Conservation (phyloP, 1,140 invertebrate genomes). For the Eufriesea mexicana region DNA sequence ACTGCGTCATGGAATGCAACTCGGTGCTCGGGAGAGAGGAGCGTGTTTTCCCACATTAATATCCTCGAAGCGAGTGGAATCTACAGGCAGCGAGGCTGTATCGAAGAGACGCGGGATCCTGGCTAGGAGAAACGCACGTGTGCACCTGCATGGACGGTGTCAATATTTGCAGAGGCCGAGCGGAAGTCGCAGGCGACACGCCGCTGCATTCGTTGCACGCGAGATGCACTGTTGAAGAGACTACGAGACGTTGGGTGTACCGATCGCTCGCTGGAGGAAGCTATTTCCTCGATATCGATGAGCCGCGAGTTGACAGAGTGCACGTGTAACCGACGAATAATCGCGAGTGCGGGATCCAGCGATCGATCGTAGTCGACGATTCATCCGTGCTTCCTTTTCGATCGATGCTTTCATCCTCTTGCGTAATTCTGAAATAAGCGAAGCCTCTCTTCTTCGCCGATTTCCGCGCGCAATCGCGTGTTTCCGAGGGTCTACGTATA, state of each 20-base stretch:
- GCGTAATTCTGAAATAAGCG: too few relatives aligned
- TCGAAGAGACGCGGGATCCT: not conserved
- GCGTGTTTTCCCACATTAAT: not conserved
- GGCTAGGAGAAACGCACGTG: not conserved
- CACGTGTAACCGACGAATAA: too few relatives aligned
- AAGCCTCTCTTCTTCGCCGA: too few relatives aligned
- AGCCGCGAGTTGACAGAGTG: too few relatives aligned
- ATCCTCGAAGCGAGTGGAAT: not conserved
- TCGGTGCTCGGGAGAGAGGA: not conserved
- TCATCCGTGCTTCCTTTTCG: too few relatives aligned
- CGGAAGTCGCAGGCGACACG: constrained; percentile 30
- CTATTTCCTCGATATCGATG: not conserved
- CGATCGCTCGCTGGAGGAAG: not conserved
- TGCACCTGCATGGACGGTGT: constrained; percentile 32
- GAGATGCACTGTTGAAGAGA: constrained; percentile 30
- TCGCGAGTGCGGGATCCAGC: too few relatives aligned
- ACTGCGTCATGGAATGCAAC: not conserved
- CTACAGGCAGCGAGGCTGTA: not conserved
- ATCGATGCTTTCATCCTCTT: too few relatives aligned
- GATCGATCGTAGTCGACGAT: too few relatives aligned
- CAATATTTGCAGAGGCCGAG: constrained; percentile 42
- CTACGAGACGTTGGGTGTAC: not conserved
- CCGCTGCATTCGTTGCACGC: constrained; percentile 24
- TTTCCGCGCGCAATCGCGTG: too few relatives aligned
- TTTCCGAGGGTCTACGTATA: too few relatives aligned